phyloP scores from a whole-genome alignment of 2,797 vertebrate genomes.

The Perodicticus potto region DNA sequence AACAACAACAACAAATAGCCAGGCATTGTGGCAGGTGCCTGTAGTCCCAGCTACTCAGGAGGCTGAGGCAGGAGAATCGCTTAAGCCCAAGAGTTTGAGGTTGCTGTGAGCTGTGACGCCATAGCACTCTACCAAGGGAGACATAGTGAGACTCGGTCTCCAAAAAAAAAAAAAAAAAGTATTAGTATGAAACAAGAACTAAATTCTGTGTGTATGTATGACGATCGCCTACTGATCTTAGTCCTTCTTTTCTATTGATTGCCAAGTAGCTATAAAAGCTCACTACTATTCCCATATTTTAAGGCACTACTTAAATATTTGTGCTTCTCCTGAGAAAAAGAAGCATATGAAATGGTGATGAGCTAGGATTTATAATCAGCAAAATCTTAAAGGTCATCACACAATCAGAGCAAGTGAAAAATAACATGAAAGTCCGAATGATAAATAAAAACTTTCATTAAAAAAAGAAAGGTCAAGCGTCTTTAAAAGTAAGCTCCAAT shows the following conservation, averaged over 20 bases:
- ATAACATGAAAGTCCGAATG: slow-evolving; percentile 56
- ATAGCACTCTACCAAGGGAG: too few relatives aligned
- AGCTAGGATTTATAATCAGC: slow-evolving; percentile 59
- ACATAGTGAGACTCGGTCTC: too few relatives aligned
- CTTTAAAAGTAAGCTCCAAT: neutral
- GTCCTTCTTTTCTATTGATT: neutral
- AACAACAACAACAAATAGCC: too few relatives aligned
- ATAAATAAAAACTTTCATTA: slow-evolving; percentile 72
- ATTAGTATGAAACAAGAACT: too few relatives aligned
- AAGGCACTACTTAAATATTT: neutral
- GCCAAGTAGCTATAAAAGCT: neutral
- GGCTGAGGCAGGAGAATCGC: too few relatives aligned
- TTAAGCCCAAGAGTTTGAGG: too few relatives aligned
- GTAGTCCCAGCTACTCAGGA: too few relatives aligned
- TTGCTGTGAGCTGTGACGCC: too few relatives aligned
- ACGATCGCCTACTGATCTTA: neutral
- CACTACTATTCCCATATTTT: neutral
- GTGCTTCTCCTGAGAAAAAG: slow-evolving; percentile 28
- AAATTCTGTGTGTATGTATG: neutral
- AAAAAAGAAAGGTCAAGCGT: slow-evolving; percentile 61
- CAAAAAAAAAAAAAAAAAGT: too few relatives aligned
- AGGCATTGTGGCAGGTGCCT: too few relatives aligned
- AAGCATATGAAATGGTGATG: slow-evolving; percentile 12
- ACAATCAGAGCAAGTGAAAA: slow-evolving; percentile 57
- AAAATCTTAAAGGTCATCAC: slow-evolving; percentile 71